Evolutionary conservation across 1,140 invertebrate genomes (phyloP).

Genomic region (Bombus fervidus): DNA sequence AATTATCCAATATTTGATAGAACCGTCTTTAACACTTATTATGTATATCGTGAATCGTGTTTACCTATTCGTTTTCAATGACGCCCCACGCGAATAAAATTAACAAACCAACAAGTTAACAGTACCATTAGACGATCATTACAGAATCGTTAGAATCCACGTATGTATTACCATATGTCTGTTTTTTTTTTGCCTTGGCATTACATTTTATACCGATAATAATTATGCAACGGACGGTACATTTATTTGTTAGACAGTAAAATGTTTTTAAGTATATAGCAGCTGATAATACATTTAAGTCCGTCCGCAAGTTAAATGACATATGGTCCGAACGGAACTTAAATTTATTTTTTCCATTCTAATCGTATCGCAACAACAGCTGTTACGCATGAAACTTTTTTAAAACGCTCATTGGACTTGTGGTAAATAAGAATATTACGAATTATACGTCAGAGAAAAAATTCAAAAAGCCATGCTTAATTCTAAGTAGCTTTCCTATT

Average conservation of each 20-base stretch:
- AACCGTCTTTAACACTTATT: background rate
- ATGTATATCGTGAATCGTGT: background rate
- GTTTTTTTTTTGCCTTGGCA: background rate
- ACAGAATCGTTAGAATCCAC: background rate
- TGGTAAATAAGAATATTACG: background rate
- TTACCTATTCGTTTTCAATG: background rate
- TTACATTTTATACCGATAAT: background rate
- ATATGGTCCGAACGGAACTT: too few relatives aligned
- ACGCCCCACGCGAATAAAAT: background rate
- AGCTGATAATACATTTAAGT: background rate
- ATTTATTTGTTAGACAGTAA: background rate
- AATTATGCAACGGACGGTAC: background rate
- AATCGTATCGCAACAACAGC: background rate
- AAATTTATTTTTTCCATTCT: background rate
- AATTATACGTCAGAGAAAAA: background rate
- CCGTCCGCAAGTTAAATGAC: background rate
- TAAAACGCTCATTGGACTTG: background rate
- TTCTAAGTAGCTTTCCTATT: background rate
- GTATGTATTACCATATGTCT: background rate
- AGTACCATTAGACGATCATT: background rate
- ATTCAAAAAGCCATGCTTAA: background rate
- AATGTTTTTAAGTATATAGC: background rate
- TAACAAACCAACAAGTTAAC: slow-evolving; percentile 1
- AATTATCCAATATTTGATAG: too few relatives aligned
- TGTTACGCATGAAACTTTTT: background rate